Evolutionary conservation across 2,797 vertebrate genomes (phyloP), one percentile per base, ranked within the genome.

Genomic region (Melanotaenia maccullochi): DNA sequence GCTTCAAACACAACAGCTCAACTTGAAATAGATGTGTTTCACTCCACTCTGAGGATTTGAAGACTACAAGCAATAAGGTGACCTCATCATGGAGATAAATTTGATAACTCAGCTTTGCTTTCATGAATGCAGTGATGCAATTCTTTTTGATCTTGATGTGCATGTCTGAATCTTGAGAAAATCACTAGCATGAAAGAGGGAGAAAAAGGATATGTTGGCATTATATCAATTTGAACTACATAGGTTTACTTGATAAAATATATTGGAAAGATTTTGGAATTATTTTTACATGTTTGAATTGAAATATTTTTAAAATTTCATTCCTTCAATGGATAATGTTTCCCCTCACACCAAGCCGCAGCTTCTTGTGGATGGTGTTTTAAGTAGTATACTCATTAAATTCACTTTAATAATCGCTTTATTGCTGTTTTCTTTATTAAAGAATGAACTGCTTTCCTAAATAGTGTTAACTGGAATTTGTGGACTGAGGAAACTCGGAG

Each of bases 21-120:
- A 66, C 74, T 25, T 69, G 65, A 75, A 78, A 72, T 16, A 28
- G 60, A 32, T 47, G 0, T 12, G 55, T 65, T 76, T 69, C 61
- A 58, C 33, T 44, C 32, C 13, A 22, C 44, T 60, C 25, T 30
- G 25, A 75, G 40, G 54, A 74, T 73, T 75, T 78, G 60, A 73
- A 56, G 40, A 40, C 65, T 63, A 60, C 44, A 61, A 78, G 72
- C 68, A 70, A 60, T 66, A 70, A 77, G 1, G 60, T 66, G 77
- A 78, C 81, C 60, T 72, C 62, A 33, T 63, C 22, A 8, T 36
- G 28, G 47, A 68, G 64, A 56, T 25, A 75, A 74, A 81, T 57
- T 49, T 75, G 70, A 71, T 68, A 67, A 12, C 65, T 75, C 71
- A 77, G 76, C 60, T 24, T n/a, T 20, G 36, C 60, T 80, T 81